Evolutionary conservation across 2,113 vertebrate species (phyloP).

Genomic region (Amblyopsis rosae): DNA sequence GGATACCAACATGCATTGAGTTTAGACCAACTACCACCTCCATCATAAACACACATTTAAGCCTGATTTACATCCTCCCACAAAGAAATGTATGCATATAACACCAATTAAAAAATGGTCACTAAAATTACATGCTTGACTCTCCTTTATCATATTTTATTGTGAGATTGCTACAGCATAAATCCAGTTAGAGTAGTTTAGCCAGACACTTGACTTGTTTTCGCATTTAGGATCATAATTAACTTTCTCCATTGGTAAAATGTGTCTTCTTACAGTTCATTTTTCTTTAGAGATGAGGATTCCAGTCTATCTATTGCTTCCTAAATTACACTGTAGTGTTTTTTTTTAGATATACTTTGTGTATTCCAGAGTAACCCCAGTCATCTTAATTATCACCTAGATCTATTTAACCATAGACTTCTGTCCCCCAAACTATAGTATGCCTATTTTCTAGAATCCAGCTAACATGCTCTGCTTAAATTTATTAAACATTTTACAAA

Average conservation of each 20-base stretch:
- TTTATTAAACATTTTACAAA: slow-evolving; percentile 4
- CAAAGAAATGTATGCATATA: slow-evolving; percentile 25
- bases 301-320: slow-evolving; percentile 65
- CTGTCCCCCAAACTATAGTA: slow-evolving; percentile 16
- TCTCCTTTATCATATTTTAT: slow-evolving; percentile 48
- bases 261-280: slow-evolving; percentile 17
- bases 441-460: slow-evolving; percentile 2
- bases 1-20: slow-evolving; percentile 18
- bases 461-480: neutral
- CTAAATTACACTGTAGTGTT: slow-evolving; percentile 80
- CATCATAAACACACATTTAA: slow-evolving; percentile 55
- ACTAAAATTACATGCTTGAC: slow-evolving; percentile 53
- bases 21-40: slow-evolving; percentile 12
- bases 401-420: slow-evolving; percentile 4
- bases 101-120: slow-evolving; percentile 30
- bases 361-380: slow-evolving; percentile 31
- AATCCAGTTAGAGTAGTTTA: slow-evolving; percentile 15
- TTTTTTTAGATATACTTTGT: slow-evolving; percentile 51
- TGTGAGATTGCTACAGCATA: slow-evolving; percentile 18
- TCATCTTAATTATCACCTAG: slow-evolving; percentile 46
- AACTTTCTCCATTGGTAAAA: slow-evolving; percentile 33
- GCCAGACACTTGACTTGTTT: slow-evolving; percentile 54
- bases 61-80: slow-evolving; percentile 58
- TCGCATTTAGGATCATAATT: slow-evolving; percentile 52
- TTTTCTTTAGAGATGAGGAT: slow-evolving; percentile 37